phyloP scores from a whole-genome alignment of 2,113 vertebrate species.

The Odontesthes bonariensis region DNA sequence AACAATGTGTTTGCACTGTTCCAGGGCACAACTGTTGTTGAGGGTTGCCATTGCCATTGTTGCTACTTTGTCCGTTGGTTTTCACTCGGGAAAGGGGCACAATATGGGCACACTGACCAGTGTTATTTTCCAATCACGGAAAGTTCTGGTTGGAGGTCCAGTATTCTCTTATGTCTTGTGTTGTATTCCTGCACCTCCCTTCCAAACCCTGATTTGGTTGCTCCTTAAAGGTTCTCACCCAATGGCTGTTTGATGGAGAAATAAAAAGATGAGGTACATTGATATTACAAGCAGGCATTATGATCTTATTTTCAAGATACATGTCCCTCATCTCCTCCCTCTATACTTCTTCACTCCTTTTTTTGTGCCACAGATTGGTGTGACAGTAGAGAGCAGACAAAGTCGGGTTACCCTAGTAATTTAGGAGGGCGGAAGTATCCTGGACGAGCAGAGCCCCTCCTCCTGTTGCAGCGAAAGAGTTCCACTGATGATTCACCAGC shows the following conservation, averaged over 20 bases:
- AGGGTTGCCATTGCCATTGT: too few species aligned
- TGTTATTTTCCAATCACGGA: too few species aligned
- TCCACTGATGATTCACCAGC: slow-evolving; percentile 80
- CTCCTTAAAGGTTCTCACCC: neutral
- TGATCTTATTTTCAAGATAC: slow-evolving; percentile 30
- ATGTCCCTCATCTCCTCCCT: slow-evolving; percentile 46
- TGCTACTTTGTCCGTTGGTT: too few species aligned
- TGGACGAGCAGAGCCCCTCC: slow-evolving; percentile 57
- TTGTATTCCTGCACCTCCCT: too few species aligned
- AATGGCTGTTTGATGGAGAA: slow-evolving; percentile 50
- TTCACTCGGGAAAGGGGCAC: too few species aligned
- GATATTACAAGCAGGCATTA: slow-evolving; percentile 13
- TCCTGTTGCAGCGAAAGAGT: slow-evolving; percentile 38
- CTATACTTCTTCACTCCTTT: slow-evolving; percentile 56
- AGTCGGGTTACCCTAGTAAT: slow-evolving; percentile 82
- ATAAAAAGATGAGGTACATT: slow-evolving; percentile 24
- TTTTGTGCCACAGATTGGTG: slow-evolving; percentile 66
- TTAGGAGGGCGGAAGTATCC: slow-evolving; percentile 77
- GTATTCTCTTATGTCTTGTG: too few species aligned
- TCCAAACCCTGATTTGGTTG: too few species aligned
- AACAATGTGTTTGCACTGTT: neutral
- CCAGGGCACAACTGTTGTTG: neutral
- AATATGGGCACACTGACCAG: neutral
- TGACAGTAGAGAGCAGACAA: slow-evolving; percentile 82
- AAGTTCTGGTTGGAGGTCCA: too few species aligned